Percentiles rank a stretch among this genome's conserved stretches.
phyloP scores from a whole-genome alignment of 2,797 vertebrate species.

The Darevskia nairensis region DNA sequence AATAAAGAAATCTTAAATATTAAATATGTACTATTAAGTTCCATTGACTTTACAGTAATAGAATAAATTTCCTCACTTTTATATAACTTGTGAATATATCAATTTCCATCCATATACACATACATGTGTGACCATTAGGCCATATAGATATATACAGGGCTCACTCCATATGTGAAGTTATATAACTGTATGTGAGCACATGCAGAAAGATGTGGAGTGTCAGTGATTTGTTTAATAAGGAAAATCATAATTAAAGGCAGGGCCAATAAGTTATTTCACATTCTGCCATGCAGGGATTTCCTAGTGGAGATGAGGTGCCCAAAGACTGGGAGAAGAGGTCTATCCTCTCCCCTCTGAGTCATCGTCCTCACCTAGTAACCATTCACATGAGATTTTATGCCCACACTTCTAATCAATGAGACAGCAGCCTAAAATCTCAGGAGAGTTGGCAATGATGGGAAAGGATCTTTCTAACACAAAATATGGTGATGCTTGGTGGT shows the following conservation, averaged over 20 bases:
- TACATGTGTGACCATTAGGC: background rate
- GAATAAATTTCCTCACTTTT: background rate
- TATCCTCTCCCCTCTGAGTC: too few relatives aligned
- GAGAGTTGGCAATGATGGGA: background rate
- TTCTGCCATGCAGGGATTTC: slow-evolving; percentile 30
- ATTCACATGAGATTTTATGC: background rate
- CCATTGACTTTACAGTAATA: too few relatives aligned
- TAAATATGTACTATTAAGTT: too few relatives aligned
- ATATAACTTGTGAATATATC: slow-evolving; percentile 6
- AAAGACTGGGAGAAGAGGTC: background rate
- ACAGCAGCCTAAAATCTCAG: background rate
- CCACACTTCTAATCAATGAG: background rate
- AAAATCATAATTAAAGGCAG: background rate
- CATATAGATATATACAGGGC: slow-evolving; percentile 14
- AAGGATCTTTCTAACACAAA: background rate
- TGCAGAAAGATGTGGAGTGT: background rate
- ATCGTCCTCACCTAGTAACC: background rate
- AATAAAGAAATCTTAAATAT: too few relatives aligned
- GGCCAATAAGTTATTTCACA: slow-evolving; percentile 48
- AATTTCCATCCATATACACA: background rate
- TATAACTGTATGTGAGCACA: background rate
- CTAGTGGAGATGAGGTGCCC: background rate
- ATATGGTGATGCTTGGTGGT: background rate
- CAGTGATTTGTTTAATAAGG: background rate
- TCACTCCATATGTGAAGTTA: background rate